Evolutionary conservation across 2,888 invertebrate genomes (phyloP).

Genomic region (Diarsia mendica): DNA sequence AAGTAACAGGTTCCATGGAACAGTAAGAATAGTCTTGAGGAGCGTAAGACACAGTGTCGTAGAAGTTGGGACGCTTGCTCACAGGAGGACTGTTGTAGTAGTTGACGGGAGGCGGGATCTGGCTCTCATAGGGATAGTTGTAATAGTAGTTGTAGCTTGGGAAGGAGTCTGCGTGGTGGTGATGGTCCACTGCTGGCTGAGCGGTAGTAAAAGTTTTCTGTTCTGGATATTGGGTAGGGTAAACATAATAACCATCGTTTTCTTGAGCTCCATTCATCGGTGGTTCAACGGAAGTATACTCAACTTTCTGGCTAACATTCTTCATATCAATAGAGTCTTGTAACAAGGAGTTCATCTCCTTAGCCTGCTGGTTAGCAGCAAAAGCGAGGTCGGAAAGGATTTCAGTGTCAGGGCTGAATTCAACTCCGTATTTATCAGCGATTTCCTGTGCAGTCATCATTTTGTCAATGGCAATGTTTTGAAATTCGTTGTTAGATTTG

Average conservation of each 20-base stretch:
- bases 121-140: constrained; percentile 75
- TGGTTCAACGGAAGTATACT: constrained; percentile 64
- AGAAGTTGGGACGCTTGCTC: constrained; percentile 79
- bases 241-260: constrained; percentile 62
- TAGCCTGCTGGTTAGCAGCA: constrained; percentile 82
- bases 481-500: constrained; percentile 85
- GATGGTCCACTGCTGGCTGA: constrained; percentile 61
- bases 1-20: constrained; percentile 75
- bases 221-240: constrained; percentile 66
- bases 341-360: constrained; percentile 79
- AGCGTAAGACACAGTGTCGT: constrained; percentile 78
- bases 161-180: constrained; percentile 64
- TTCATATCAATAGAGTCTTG: constrained; percentile 76
- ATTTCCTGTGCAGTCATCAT: constrained; percentile 88
- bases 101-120: constrained; percentile 74
- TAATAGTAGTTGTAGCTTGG: constrained; percentile 72
- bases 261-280: constrained; percentile 53
- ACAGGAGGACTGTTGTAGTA: constrained; percentile 73
- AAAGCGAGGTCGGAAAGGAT: constrained; percentile 82
- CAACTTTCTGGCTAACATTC: constrained; percentile 69
- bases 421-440: constrained; percentile 85
- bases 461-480: constrained; percentile 87
- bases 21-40: constrained; percentile 76
- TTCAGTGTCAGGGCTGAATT: constrained; percentile 84
- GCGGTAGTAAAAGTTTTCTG: constrained; percentile 37